Conservation (phyloP, 1,140 invertebrate genomes). For the Eupristina koningsbergeri region DNA sequence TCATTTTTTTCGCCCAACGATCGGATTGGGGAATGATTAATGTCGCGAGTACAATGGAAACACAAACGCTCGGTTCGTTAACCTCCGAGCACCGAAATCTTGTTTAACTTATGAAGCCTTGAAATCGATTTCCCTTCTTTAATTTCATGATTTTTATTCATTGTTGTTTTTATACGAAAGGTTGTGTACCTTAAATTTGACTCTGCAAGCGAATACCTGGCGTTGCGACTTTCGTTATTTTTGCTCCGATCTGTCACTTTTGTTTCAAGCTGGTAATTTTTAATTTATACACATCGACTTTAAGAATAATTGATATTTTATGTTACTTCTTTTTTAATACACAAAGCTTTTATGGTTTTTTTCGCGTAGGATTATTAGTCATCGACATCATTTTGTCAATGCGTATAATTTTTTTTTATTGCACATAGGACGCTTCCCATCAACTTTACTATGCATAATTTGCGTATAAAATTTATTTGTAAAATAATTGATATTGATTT, state of each 20-base stretch:
- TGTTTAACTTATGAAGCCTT: conserved; percentile 18
- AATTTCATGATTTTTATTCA: neutral
- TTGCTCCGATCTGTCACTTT: neutral
- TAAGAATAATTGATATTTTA: neutral
- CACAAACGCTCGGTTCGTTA: neutral
- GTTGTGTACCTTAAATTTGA: neutral
- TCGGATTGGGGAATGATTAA: conserved; percentile 41
- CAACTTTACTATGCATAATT: too few relatives aligned
- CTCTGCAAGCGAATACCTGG: neutral
- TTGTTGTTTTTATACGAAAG: neutral
- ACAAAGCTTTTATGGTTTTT: neutral
- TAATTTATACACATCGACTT: neutral
- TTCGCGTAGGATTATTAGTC: neutral
- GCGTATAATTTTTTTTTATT: too few relatives aligned
- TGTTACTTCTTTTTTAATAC: too few relatives aligned
- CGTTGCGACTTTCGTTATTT: neutral
- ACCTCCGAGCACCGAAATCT: neutral
- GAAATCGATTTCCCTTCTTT: neutral
- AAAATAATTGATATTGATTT: too few relatives aligned
- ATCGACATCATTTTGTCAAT: neutral
- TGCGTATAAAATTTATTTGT: too few relatives aligned
- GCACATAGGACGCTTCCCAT: too few relatives aligned
- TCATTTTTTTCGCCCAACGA: neutral
- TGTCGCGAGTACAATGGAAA: neutral
- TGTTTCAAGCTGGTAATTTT: neutral